A percentile compares a stretch with the other conserved stretches of the same genome.
Conservation (phyloP, 2,113 vertebrate genomes). For the Rattus norvegicus region GRCr8 NC_086019.1:64167501-64168000, state of each 20-base stretch:
- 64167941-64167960: not conserved
- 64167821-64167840: not conserved
- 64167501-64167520: not conserved
- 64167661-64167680: fast-evolving
- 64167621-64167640: fast-evolving
- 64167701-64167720: fast-evolving
- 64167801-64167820: not conserved
- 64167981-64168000: too few relatives aligned
- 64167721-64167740: fast-evolving
- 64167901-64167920: not conserved
- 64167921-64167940: not conserved
- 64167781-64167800: too few relatives aligned
- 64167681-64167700: fast-evolving
- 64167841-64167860: not conserved
- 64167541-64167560: fast-evolving
- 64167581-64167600: too few relatives aligned
- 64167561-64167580: not conserved
- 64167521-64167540: not conserved
- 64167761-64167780: not conserved
- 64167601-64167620: not conserved
- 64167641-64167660: fast-evolving
- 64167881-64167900: not conserved
- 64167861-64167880: too few relatives aligned
- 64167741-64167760: fast-evolving
- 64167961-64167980: too few relatives aligned